A percentile compares a stretch with the other conserved stretches of the same genome.
Evolutionary conservation across 2,113 vertebrate species (phyloP).

Genomic region (Octodon degus): DNA sequence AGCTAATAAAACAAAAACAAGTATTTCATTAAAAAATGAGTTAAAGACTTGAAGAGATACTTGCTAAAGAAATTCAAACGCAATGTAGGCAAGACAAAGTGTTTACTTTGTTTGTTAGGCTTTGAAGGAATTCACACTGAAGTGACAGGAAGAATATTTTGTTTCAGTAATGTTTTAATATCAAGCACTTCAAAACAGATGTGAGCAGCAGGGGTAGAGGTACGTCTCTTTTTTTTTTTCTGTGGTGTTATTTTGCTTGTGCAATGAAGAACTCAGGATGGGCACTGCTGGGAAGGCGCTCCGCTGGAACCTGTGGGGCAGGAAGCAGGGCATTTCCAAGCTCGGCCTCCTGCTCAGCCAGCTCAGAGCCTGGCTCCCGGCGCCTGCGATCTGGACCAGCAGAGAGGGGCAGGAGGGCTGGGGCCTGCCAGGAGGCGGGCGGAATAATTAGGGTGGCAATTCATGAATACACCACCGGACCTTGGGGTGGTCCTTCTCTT

Average conservation of each 20-base stretch:
- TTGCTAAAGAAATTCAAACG: constrained; percentile 30
- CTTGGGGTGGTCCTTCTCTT: not conserved
- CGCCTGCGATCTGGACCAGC: not conserved
- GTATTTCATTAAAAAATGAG: constrained; percentile 8
- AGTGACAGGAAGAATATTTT: not conserved
- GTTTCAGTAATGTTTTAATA: not conserved
- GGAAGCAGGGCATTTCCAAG: not conserved
- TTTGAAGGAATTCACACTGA: not conserved
- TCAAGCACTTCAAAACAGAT: not conserved
- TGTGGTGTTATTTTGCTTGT: not conserved
- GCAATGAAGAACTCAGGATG: not conserved
- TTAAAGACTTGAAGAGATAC: not conserved
- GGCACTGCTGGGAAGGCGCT: not conserved
- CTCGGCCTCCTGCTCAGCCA: not conserved
- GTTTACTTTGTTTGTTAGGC: not conserved
- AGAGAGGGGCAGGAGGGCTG: not conserved
- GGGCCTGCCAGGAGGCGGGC: too few relatives aligned
- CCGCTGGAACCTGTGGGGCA: not conserved
- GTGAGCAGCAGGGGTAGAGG: not conserved
- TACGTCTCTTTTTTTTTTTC: not conserved
- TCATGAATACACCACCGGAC: not conserved
- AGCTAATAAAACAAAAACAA: not conserved
- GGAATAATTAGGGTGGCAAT: too few relatives aligned
- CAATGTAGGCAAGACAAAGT: constrained; percentile 5
- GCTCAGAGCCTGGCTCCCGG: not conserved